Evolutionary conservation across 2,888 invertebrate species (phyloP), one percentile per base, ranked within the genome.

Genomic region (Drosophila atroscutellata): DNA sequence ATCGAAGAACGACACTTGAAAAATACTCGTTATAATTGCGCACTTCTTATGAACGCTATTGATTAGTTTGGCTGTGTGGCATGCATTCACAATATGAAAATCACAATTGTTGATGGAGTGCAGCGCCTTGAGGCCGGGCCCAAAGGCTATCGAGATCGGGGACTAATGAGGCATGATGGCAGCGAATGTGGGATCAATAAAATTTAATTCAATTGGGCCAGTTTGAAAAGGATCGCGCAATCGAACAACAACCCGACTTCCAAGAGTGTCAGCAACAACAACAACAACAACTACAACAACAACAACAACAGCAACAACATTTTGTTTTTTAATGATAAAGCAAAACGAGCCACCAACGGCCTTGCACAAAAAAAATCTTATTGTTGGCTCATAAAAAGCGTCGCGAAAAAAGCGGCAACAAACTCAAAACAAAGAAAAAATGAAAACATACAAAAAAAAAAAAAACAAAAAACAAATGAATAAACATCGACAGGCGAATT

Each of bases 261-360:
- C n/a, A 36, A 61, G 34, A 66, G 11, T 32, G 50, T 36, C 52
- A 51, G 6, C 62, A 62, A 32, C 49, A 58, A 4, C 62, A 59
- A 9, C 42, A 61, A 34, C 49, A 63, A 30, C 32, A 65, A 57
- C n/a, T n/a, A n/a, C n/a, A n/a, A n/a, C n/a, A n/a, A n/a, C 39
- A 72, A 57, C 51, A 55, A 3, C 39, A 72, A 57, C 51, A 51
- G 2, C 62, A 65, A 50, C 56, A 63, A 42, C 49, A 73, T 63
- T 64, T 66, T 66, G 54, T 24, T 52, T 59, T 65, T 73, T 77
- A 66, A 77, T 60, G 59, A 74, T 62, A 70, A 52, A 67, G 66
- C 66, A 51, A 77, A 77, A 77, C 69, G 63, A 74, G 66, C 77
- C 66, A 74, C n/a, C 64, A 69, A 77, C 77, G 77, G 78, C 77